These are phyloP conservation scores for Drosophila kambysellisi DNA, from an alignment of 2,888 invertebrate genomes.

Conservation along the genomic window DNA sequence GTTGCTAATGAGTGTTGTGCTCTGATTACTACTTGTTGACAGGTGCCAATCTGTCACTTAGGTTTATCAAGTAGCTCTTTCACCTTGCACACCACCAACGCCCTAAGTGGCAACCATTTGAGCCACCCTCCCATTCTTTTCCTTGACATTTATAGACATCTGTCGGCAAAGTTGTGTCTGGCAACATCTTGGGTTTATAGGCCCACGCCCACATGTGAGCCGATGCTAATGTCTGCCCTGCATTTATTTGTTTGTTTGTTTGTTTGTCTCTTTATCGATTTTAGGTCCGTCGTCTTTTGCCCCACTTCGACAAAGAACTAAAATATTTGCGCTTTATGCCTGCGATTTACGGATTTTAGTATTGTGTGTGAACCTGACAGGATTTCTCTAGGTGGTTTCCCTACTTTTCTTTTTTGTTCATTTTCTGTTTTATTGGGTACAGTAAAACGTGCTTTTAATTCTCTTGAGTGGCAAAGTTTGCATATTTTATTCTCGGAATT, in stretches of 20 bases:
- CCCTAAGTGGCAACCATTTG: constrained; percentile 29
- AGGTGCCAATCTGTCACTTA: constrained; percentile 47
- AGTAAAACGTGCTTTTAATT: constrained; percentile 56
- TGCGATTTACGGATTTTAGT: constrained; percentile 40
- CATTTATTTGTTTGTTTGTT: constrained; percentile 25
- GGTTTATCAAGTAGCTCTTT: constrained; percentile 14
- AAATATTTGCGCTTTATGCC: constrained; percentile 53
- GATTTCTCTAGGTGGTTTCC: constrained; percentile 35
- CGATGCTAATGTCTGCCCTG: constrained; percentile 22
- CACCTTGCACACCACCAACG: constrained; percentile 1
- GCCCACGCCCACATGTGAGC: constrained; percentile 22
- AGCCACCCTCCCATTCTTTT: not conserved
- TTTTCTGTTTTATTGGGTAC: constrained; percentile 32
- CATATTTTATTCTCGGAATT: not conserved
- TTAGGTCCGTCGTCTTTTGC: not conserved
- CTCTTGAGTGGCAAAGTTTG: constrained; percentile 42
- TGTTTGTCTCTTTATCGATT: constrained; percentile 58
- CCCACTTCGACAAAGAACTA: constrained; percentile 11
- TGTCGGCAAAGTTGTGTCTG: constrained; percentile 59
- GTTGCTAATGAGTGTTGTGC: constrained; percentile 45
- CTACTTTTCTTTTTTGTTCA: not conserved
- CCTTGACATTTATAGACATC: constrained; percentile 39
- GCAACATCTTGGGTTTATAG: constrained; percentile 19
- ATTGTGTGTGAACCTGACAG: constrained; percentile 21
- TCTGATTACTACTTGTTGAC: constrained; percentile 32